Evolutionary conservation across 2,797 vertebrate genomes (phyloP).

Genomic region (Discoglossus pictus): DNA sequence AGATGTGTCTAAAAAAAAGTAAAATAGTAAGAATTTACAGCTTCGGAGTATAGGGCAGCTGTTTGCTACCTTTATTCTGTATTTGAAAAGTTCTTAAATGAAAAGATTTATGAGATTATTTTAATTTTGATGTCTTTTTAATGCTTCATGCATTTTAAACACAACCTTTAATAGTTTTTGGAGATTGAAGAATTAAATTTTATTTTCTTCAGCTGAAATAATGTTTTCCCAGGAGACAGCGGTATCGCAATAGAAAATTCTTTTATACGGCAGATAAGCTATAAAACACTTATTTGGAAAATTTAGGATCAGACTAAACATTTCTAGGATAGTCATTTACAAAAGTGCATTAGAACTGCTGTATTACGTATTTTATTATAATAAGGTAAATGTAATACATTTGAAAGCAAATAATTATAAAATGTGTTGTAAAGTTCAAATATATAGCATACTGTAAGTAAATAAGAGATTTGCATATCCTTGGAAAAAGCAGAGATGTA

Average conservation of each 20-base stretch:
- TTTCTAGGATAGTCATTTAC: conserved; percentile 35
- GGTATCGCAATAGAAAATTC: conserved; percentile 77
- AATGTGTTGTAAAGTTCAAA: conserved; percentile 9
- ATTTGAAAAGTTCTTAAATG: conserved; percentile 79
- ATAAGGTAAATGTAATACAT: neutral
- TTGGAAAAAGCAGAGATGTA: no score
- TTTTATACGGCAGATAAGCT: conserved; percentile 54
- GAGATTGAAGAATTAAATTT: conserved; percentile 80
- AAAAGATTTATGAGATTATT: conserved; percentile 84
- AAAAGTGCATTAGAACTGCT: conserved; percentile 33
- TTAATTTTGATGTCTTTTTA: conserved; percentile 86
- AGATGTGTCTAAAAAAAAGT: conserved; percentile 74
- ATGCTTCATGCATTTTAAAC: conserved; percentile 84
- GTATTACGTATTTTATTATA: conserved; percentile 5
- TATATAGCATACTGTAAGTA: no score
- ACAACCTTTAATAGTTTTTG: conserved; percentile 80
- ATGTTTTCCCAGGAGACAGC: conserved; percentile 84
- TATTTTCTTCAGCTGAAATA: conserved; percentile 85
- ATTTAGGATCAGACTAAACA: conserved; percentile 44
- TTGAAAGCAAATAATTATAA: conserved; percentile 25
- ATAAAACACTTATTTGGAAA: conserved; percentile 29
- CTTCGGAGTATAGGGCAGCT: conserved; percentile 72
- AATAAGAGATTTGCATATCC: no score
- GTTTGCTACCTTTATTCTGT: conserved; percentile 75
- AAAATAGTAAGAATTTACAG: conserved; percentile 84